Evolutionary conservation across 2,797 vertebrate genomes (phyloP).

Genomic region (Epinephelus awoara): DNA sequence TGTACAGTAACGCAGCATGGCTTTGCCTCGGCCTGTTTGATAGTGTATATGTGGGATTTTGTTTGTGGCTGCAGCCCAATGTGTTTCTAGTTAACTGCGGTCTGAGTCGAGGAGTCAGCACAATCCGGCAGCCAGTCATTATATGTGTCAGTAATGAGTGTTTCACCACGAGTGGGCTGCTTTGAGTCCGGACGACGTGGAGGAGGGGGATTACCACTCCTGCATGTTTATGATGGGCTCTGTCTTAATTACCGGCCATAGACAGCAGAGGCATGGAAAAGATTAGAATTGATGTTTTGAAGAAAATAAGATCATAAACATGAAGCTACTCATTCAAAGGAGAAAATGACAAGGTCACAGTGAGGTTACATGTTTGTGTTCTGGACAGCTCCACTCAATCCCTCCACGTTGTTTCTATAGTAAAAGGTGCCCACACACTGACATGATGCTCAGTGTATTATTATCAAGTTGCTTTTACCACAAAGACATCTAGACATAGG

Average conservation of each 20-base stretch:
- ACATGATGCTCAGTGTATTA: background rate
- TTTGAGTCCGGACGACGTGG: constrained; percentile 46
- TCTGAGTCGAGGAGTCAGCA: constrained; percentile 79
- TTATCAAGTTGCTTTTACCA: background rate
- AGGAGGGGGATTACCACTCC: constrained; percentile 53
- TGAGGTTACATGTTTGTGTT: constrained; percentile 20
- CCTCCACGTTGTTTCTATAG: constrained; percentile 1
- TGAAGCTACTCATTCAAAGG: constrained; percentile 19
- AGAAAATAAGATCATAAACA: constrained; percentile 19
- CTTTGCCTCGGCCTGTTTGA: constrained; percentile 17
- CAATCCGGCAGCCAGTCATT: constrained; percentile 80
- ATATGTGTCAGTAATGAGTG: constrained; percentile 80
- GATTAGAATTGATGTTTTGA: constrained; percentile 35
- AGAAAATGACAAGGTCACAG: constrained; percentile 37
- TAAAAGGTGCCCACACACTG: constrained; percentile 32
- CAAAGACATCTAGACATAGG: background rate
- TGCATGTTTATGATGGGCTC: constrained; percentile 53
- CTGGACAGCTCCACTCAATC: background rate
- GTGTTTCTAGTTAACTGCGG: constrained; percentile 82
- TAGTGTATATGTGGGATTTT: constrained; percentile 43
- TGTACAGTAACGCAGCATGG: background rate
- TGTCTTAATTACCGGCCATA: constrained; percentile 57
- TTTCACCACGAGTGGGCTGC: constrained; percentile 71
- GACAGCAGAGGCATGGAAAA: constrained; percentile 34
- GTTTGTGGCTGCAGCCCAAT: constrained; percentile 70